phyloP scores from a whole-genome alignment of 2,113 vertebrate species.

The Xenopus laevis region DNA sequence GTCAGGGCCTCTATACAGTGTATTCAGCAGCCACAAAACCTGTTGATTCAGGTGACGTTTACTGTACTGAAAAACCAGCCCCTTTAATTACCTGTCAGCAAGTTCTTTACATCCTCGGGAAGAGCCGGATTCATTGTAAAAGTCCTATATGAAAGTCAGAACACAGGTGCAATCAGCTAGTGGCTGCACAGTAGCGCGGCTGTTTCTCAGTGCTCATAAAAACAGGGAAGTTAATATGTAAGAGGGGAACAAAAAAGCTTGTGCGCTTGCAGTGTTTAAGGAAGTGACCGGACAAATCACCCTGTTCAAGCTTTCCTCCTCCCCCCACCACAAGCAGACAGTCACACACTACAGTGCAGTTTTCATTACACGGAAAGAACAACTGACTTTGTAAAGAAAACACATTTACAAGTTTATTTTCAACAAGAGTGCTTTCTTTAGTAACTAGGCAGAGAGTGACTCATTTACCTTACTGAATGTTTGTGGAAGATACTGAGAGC shows the following conservation, averaged over 20 bases:
- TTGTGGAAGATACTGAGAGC: too few species aligned
- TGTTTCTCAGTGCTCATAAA: slow-evolving; percentile 14
- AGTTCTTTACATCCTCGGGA: slow-evolving; percentile 32
- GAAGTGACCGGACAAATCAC: slow-evolving; percentile 38
- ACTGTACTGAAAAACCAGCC: slow-evolving; percentile 1
- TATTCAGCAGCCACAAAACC: too few species aligned
- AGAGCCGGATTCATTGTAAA: slow-evolving; percentile 26
- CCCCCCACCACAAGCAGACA: slow-evolving; percentile 22
- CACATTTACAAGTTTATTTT: too few species aligned
- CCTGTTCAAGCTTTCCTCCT: slow-evolving; percentile 7
- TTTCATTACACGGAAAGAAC: too few species aligned
- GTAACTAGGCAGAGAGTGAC: too few species aligned
- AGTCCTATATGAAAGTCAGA: neutral
- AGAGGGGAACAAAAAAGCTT: slow-evolving; percentile 25
- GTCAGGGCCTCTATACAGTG: too few species aligned
- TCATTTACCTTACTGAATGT: too few species aligned
- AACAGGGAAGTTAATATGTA: slow-evolving; percentile 35
- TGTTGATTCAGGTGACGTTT: too few species aligned
- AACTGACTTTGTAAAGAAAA: too few species aligned
- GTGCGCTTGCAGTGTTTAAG: slow-evolving; percentile 24
- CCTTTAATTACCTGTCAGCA: slow-evolving; percentile 29
- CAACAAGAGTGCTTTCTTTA: neutral
- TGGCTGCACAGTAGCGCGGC: neutral
- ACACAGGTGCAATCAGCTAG: neutral
- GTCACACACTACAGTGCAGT: neutral